Evolutionary conservation across 2,113 vertebrate species (phyloP).

Genomic region (Caranx ignobilis): DNA sequence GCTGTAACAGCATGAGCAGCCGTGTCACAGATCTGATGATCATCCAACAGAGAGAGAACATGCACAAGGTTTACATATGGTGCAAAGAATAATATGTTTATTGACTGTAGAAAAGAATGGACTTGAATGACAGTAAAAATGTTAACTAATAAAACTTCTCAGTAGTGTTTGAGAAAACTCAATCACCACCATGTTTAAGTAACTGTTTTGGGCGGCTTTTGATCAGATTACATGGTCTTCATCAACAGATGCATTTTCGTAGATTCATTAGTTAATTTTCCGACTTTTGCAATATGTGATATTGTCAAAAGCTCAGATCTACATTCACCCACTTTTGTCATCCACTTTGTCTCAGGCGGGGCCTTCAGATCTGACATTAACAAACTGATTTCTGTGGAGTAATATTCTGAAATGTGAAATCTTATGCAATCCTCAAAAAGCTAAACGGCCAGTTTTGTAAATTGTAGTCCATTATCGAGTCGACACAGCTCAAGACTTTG

Average conservation of each 20-base stretch:
- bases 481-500: neutral
- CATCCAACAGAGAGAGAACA: slow-evolving; percentile 11
- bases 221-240: neutral
- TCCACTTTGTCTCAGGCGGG: neutral
- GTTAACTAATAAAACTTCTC: neutral
- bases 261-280: too few species aligned
- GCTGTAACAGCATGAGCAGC: neutral
- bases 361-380: slow-evolving; percentile 7
- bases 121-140: neutral
- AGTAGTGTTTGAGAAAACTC: neutral
- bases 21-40: slow-evolving; percentile 31
- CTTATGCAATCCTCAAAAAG: neutral
- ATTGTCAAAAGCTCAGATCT: too few species aligned
- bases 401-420: neutral
- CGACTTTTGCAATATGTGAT: too few species aligned
- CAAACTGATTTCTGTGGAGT: neutral
- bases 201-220: neutral
- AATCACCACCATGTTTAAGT: too few species aligned
- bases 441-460: neutral
- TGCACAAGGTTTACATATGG: neutral
- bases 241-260: too few species aligned
- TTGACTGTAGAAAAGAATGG: neutral
- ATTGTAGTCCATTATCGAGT: neutral
- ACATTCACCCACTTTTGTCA: neutral
- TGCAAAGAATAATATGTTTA: slow-evolving; percentile 9